Percentiles rank a stretch among this genome's conserved stretches.
phyloP scores from a whole-genome alignment of 2,797 vertebrate species.

The Nasua narica region DNA sequence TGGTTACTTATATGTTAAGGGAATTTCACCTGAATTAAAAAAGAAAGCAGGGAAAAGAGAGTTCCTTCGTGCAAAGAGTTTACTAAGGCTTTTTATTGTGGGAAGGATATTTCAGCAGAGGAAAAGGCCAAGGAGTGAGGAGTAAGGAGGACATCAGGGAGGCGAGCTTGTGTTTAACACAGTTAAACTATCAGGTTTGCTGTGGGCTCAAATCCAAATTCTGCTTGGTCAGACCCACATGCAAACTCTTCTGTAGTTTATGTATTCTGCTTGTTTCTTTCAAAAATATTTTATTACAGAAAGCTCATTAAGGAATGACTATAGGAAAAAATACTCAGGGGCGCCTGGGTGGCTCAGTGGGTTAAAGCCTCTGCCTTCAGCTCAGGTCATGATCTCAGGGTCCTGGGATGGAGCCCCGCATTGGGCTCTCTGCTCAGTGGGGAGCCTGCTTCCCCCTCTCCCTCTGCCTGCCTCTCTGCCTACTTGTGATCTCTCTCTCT shows the following conservation, averaged over 20 bases:
- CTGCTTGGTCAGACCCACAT: neutral
- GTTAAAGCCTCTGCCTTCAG: no score
- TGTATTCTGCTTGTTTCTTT: neutral
- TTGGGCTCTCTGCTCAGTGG: no score
- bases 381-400: no score
- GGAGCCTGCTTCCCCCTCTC: no score
- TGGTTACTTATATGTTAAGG: neutral
- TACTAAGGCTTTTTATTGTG: neutral
- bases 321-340: neutral
- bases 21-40: neutral
- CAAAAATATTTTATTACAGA: neutral
- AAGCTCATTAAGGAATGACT: neutral
- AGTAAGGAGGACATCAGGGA: no score
- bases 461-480: no score
- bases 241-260: neutral
- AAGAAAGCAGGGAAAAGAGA: neutral
- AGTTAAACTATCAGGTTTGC: neutral
- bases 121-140: neutral
- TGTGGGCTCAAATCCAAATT: neutral
- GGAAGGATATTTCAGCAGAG: neutral
- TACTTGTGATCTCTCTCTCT: no score
- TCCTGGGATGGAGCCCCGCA: no score
- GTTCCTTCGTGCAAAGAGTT: neutral
- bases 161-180: no score
- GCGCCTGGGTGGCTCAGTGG: no score